Percentiles rank a stretch among this genome's conserved stretches.
These are phyloP conservation scores for Ornithoptera priamus DNA, from an alignment of 2,888 invertebrate genomes.

Conservation along the genomic window DNA sequence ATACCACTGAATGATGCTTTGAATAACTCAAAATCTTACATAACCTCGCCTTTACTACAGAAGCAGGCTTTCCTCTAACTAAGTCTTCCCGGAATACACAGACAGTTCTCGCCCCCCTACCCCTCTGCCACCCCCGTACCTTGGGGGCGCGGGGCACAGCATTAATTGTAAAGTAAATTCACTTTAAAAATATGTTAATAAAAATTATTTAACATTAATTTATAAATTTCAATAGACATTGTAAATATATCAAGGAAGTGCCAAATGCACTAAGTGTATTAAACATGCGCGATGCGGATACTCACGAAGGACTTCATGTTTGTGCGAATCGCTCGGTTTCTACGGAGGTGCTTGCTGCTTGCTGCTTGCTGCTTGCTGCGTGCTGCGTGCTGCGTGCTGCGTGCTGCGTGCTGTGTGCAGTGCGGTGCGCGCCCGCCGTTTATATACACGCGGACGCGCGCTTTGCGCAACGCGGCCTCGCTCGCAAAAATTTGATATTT, in stretches of 20 bases:
- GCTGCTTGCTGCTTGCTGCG: too few relatives aligned
- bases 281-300: background rate
- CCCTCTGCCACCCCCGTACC: too few relatives aligned
- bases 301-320: slow-evolving; percentile 26
- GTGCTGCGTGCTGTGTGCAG: background rate
- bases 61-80: too few relatives aligned
- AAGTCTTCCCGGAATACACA: too few relatives aligned
- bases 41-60: background rate
- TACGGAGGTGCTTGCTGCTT: background rate
- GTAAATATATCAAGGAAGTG: too few relatives aligned
- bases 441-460: background rate
- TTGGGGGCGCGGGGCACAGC: too few relatives aligned
- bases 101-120: too few relatives aligned
- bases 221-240: too few relatives aligned
- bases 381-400: background rate
- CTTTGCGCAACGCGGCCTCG: background rate
- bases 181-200: too few relatives aligned
- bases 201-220: too few relatives aligned
- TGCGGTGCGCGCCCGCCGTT: background rate
- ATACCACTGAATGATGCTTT: background rate
- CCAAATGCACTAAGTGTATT: too few relatives aligned
- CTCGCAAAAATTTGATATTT: background rate
- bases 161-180: too few relatives aligned
- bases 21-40: background rate
- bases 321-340: background rate